phyloP scores from a whole-genome alignment of 2,888 invertebrate species.

The Thysanoteuthis rhombus region DNA sequence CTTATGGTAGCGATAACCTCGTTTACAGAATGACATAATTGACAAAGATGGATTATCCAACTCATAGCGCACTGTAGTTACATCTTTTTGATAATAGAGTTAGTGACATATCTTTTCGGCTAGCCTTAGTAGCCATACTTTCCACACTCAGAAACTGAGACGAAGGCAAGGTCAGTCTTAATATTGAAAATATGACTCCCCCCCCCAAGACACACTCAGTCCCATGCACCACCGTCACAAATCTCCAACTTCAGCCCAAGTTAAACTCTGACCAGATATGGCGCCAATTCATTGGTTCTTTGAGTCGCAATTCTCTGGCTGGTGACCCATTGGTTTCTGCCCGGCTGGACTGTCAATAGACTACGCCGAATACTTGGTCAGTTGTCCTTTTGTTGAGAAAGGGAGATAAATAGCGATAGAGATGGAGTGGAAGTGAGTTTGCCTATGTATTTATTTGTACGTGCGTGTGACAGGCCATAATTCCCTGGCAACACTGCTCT shows the following conservation, averaged over 20 bases:
- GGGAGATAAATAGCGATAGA: background rate
- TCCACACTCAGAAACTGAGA: too few species aligned
- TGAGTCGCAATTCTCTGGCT: background rate
- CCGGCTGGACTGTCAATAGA: constrained; percentile 12
- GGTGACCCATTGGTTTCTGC: background rate
- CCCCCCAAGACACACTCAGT: background rate
- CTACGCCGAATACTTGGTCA: background rate
- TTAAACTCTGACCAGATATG: background rate
- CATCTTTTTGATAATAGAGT: too few species aligned
- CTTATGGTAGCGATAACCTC: background rate
- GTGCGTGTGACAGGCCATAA: background rate
- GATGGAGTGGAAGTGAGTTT: background rate
- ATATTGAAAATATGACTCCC: background rate
- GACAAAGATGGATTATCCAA: background rate
- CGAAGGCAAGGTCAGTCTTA: background rate
- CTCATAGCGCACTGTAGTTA: too few species aligned
- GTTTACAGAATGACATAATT: background rate
- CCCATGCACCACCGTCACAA: too few species aligned
- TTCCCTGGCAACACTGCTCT: background rate
- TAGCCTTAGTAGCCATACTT: too few species aligned
- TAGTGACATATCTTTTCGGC: too few species aligned
- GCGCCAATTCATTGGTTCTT: background rate
- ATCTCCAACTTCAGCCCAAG: background rate
- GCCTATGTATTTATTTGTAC: background rate
- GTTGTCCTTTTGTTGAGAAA: background rate